Evolutionary conservation across 2,888 invertebrate species (phyloP).

Genomic region (Acrobasis repandana): DNA sequence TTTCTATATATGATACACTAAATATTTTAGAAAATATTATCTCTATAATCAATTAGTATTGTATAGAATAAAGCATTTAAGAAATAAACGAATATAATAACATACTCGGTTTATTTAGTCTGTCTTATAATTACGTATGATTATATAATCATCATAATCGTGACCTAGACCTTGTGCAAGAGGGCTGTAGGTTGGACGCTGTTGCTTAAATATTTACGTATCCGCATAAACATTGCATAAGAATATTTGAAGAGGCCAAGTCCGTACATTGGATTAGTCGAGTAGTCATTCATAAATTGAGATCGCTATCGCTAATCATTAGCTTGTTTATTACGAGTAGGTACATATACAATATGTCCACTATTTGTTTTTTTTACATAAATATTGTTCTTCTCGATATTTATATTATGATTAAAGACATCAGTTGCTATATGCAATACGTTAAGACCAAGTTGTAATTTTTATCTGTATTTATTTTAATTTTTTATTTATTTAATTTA

Average conservation of each 20-base stretch:
- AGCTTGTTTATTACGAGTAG: background rate
- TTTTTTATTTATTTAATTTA: too few relatives aligned
- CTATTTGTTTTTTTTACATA: too few relatives aligned
- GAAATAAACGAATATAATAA: too few relatives aligned
- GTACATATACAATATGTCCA: background rate
- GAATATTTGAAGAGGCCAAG: conserved; percentile 23
- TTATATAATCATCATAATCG: background rate
- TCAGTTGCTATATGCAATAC: too few relatives aligned
- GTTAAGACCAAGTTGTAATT: too few relatives aligned
- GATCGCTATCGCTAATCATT: background rate
- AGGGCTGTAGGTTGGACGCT: conserved; percentile 38
- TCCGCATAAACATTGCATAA: conserved; percentile 7
- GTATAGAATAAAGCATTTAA: too few relatives aligned
- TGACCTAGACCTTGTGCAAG: conserved; percentile 43
- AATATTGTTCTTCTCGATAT: too few relatives aligned
- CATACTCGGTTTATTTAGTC: background rate
- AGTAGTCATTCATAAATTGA: background rate
- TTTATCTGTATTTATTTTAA: too few relatives aligned
- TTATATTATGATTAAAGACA: too few relatives aligned
- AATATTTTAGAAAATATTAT: too few relatives aligned
- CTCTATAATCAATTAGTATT: too few relatives aligned
- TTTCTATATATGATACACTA: too few relatives aligned
- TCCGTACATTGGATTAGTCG: conserved; percentile 5
- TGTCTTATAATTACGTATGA: background rate
- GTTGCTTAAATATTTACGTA: conserved; percentile 8